Percentiles rank a stretch among this genome's conserved stretches.
These are phyloP conservation scores for Oncorhynchus tshawytscha DNA, from an alignment of 2,113 vertebrate species.

Conservation along the genomic window DNA sequence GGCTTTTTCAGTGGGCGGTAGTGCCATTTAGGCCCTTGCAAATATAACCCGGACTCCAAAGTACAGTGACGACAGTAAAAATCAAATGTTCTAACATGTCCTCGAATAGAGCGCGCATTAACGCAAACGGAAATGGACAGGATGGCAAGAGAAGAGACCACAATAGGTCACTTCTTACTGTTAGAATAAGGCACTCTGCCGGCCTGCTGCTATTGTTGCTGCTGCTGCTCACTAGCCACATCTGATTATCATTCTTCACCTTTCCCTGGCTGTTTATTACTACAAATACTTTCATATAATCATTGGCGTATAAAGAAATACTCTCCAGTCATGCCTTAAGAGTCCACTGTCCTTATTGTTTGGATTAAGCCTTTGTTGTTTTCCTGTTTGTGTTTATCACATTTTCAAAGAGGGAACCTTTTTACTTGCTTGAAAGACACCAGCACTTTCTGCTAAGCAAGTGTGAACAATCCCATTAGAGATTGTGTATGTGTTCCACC, in stretches of 20 bases:
- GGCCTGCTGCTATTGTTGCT: no score
- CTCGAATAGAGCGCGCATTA: neutral
- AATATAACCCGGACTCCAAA: neutral
- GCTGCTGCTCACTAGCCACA: no score
- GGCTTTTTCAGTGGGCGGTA: neutral
- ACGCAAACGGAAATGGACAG: neutral
- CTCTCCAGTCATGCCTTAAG: slow-evolving; percentile 24
- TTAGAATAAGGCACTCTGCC: no score
- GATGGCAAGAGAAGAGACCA: neutral
- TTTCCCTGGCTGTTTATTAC: neutral
- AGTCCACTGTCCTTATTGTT: slow-evolving; percentile 38
- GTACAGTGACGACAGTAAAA: neutral
- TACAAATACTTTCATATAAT: slow-evolving; percentile 1
- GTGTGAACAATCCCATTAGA: slow-evolving; percentile 67
- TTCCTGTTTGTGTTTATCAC: slow-evolving; percentile 60
- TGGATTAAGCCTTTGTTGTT: slow-evolving; percentile 54
- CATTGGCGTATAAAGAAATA: slow-evolving; percentile 25
- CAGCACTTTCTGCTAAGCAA: slow-evolving; percentile 27
- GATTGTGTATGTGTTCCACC: slow-evolving; percentile 53
- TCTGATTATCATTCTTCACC: neutral
- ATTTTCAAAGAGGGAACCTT: slow-evolving; percentile 55
- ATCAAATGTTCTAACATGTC: neutral
- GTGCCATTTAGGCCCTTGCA: neutral
- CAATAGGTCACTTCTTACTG: neutral
- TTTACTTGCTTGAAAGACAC: slow-evolving; percentile 54